Conservation (phyloP, 2,888 invertebrate genomes). For the Euclidia mi region DNA sequence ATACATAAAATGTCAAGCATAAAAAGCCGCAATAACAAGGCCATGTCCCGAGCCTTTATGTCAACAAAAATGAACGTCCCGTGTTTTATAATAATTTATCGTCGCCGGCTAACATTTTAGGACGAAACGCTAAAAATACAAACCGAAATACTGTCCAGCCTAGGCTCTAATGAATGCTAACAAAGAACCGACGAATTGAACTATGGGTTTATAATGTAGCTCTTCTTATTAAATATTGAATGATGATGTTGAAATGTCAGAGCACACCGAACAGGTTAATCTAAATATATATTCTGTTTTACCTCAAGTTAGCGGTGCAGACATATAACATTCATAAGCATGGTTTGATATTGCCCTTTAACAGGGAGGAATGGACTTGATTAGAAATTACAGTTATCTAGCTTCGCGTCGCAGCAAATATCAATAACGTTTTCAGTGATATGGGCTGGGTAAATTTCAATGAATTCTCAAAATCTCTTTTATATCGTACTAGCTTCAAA, state of each 20-base stretch:
- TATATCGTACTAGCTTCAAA: no score
- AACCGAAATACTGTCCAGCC: conserved; percentile 39
- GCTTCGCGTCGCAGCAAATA: no score
- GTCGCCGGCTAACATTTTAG: conserved; percentile 41
- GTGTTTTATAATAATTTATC: conserved; percentile 51
- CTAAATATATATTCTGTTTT: conserved; percentile 17
- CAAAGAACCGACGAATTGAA: conserved; percentile 37
- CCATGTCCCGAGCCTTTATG: conserved; percentile 35
- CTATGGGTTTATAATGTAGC: conserved; percentile 39
- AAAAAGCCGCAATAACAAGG: conserved; percentile 35
- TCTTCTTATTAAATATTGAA: conserved; percentile 56
- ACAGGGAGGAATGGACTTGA: background rate
- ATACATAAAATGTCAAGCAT: conserved; percentile 33
- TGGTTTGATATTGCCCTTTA: background rate
- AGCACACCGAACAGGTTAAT: conserved; percentile 25
- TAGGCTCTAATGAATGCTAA: conserved; percentile 41
- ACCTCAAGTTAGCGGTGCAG: conserved; percentile 6
- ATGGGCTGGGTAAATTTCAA: no score
- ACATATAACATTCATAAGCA: conserved; percentile 16
- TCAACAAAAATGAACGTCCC: conserved; percentile 49
- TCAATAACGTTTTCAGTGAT: no score
- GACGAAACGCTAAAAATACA: conserved; percentile 44
- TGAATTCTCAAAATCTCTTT: no score
- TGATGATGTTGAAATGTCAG: conserved; percentile 43
- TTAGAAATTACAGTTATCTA: no score